Evolutionary conservation across 2,113 vertebrate species (phyloP).

Genomic region (Alexandromys fortis): DNA sequence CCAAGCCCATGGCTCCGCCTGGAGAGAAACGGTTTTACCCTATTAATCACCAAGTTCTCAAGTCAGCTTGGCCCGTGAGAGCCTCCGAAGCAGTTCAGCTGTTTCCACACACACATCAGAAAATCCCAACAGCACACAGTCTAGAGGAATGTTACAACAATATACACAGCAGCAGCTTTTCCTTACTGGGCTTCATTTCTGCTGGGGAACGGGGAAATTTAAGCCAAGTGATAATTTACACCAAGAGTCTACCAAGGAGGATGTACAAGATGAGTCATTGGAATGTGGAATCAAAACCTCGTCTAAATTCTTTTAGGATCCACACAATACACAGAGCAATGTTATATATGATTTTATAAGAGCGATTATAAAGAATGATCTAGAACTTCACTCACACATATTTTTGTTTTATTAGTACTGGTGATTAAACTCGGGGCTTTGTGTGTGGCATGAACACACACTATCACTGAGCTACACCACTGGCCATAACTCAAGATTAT

Average conservation of each 20-base stretch:
- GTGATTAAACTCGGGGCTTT: background rate
- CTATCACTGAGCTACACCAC: background rate
- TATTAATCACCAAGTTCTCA: slow-evolving; percentile 17
- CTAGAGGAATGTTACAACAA: slow-evolving; percentile 69
- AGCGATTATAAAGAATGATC: background rate
- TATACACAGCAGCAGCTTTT: slow-evolving; percentile 33
- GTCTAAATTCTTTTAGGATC: slow-evolving; percentile 28
- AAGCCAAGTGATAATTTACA: slow-evolving; percentile 52
- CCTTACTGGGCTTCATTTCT: slow-evolving; percentile 52
- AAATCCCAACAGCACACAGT: background rate
- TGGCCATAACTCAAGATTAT: background rate
- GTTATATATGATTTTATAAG: slow-evolving; percentile 6
- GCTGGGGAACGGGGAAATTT: slow-evolving; percentile 46
- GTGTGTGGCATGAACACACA: no score
- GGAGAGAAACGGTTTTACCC: slow-evolving; percentile 52
- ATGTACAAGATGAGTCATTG: background rate
- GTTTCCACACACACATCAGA: slow-evolving; percentile 53
- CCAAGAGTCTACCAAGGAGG: slow-evolving; percentile 31
- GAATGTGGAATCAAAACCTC: slow-evolving; percentile 53
- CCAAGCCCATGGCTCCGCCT: slow-evolving; percentile 27
- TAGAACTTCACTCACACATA: background rate
- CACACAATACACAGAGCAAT: background rate
- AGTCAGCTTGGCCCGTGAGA: slow-evolving; percentile 5
- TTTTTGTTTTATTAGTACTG: background rate
- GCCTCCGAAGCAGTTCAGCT: slow-evolving; percentile 67